Evolutionary conservation across 1,140 invertebrate genomes (phyloP).

Genomic region (Bombus sibiricus): DNA sequence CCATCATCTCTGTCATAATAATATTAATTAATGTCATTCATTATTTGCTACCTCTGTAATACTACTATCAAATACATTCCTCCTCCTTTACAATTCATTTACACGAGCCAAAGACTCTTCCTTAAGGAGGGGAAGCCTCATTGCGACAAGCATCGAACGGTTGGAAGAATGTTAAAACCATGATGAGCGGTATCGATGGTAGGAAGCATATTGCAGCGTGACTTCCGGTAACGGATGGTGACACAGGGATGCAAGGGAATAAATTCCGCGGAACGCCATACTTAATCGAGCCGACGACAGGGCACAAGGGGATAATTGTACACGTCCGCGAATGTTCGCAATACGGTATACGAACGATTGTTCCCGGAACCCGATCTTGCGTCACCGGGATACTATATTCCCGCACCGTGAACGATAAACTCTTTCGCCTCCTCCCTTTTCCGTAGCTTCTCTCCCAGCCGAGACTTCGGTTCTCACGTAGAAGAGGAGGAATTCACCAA

Average conservation of each 20-base stretch:
- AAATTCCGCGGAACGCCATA: conserved; percentile 44
- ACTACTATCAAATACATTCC: too few relatives aligned
- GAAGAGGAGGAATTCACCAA: conserved; percentile 79
- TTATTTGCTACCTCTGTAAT: too few relatives aligned
- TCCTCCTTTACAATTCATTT: too few relatives aligned
- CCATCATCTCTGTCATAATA: too few relatives aligned
- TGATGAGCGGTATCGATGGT: not conserved
- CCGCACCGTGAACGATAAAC: conserved; percentile 54
- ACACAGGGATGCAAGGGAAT: conserved; percentile 38
- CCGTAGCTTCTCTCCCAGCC: conserved; percentile 8
- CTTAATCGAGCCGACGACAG: conserved; percentile 58
- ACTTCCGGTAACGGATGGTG: conserved; percentile 47
- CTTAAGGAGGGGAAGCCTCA: not conserved
- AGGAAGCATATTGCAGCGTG: conserved; percentile 27
- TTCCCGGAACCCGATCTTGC: conserved; percentile 60
- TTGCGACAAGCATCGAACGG: not conserved
- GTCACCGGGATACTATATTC: conserved; percentile 63
- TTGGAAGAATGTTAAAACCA: not conserved
- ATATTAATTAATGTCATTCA: too few relatives aligned
- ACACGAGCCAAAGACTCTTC: not conserved
- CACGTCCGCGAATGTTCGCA: conserved; percentile 58
- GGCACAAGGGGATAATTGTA: conserved; percentile 64
- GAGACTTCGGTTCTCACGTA: conserved; percentile 71
- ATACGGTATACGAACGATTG: conserved; percentile 64
- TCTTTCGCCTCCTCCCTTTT: conserved; percentile 50